Evolutionary conservation across 2,113 vertebrate genomes (phyloP).

Genomic region (Lagenorhynchus albirostris): DNA sequence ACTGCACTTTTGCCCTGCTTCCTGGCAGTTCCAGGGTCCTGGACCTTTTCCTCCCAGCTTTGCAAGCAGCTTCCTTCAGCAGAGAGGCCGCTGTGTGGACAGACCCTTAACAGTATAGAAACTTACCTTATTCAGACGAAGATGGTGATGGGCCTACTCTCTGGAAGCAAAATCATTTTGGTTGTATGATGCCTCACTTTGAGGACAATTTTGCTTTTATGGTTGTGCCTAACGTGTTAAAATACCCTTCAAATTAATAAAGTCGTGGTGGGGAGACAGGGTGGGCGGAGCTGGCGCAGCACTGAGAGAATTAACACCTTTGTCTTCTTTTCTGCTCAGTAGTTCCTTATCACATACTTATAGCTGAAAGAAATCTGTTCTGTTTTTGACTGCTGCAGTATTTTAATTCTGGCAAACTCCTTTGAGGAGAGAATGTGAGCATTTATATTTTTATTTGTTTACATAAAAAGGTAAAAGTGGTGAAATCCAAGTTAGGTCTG

Average conservation of each 20-base stretch:
- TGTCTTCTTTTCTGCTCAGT: neutral
- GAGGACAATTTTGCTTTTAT: neutral
- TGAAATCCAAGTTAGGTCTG: neutral
- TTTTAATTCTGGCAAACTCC: neutral
- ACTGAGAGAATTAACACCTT: neutral
- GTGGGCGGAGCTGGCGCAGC: neutral
- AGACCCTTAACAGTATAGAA: neutral
- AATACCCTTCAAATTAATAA: neutral
- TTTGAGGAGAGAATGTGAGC: neutral
- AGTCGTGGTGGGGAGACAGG: neutral
- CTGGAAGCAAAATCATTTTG: neutral
- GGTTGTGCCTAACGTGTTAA: neutral
- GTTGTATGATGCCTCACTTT: neutral
- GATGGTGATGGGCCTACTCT: neutral
- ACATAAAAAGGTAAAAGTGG: neutral
- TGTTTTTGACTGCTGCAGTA: neutral
- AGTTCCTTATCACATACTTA: neutral
- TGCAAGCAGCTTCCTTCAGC: neutral
- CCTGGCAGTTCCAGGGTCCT: neutral
- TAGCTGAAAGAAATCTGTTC: neutral
- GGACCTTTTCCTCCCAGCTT: neutral
- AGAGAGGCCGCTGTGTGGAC: neutral
- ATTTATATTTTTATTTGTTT: neutral
- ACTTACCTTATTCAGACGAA: neutral
- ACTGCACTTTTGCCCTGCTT: neutral